Conservation (phyloP, 1,140 invertebrate species). For the Cyclargus thomasi region DNA sequence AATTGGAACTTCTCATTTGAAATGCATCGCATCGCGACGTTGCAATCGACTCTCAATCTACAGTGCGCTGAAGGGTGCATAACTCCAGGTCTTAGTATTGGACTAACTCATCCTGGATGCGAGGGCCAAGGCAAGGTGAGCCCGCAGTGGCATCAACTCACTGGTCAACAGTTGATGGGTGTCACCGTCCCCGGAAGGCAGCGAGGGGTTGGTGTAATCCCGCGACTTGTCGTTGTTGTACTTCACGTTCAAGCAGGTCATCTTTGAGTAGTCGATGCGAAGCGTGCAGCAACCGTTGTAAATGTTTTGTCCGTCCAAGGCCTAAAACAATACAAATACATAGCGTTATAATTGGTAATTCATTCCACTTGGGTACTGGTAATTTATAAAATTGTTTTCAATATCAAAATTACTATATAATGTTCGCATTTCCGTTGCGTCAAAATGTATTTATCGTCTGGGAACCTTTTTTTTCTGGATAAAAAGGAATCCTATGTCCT, state of each 20-base stretch:
- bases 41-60: neutral
- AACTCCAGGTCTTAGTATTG: constrained; percentile 59
- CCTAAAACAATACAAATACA: constrained; percentile 74
- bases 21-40: too few relatives aligned
- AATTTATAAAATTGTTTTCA: too few relatives aligned
- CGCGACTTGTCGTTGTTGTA: constrained; percentile 99
- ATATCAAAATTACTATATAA: too few relatives aligned
- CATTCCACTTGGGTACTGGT: too few relatives aligned
- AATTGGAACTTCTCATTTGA: too few relatives aligned
- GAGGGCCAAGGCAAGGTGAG: constrained; percentile 71
- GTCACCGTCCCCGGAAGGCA: constrained; percentile 92
- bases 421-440: too few relatives aligned
- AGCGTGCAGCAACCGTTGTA: constrained; percentile 99
- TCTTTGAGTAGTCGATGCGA: constrained; percentile 98
- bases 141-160: constrained; percentile 78
- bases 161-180: constrained; percentile 80
- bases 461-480: too few relatives aligned
- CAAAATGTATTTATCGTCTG: too few relatives aligned
- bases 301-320: constrained; percentile 98
- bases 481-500: too few relatives aligned
- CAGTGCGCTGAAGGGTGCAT: constrained; percentile 12
- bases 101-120: constrained; percentile 72
- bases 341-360: too few relatives aligned
- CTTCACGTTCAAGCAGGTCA: constrained; percentile 97
- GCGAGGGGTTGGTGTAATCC: constrained; percentile 98